Evolutionary conservation across 2,888 invertebrate species (phyloP), one percentile per base, ranked within the genome.

Genomic region (Octonoba sinensis): DNA sequence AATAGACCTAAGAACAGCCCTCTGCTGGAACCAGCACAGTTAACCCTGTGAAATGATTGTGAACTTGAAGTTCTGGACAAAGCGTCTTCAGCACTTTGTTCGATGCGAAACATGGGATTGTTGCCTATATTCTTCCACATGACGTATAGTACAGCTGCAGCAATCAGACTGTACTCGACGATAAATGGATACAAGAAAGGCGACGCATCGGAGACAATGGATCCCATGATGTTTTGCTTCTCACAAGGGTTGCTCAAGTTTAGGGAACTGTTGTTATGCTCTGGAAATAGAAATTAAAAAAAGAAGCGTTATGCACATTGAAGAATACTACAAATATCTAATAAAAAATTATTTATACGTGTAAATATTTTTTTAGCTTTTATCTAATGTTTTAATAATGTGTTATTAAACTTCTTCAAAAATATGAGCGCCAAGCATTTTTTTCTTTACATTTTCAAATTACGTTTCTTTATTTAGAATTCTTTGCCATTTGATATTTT

Each of bases 111-210:
- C 69, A 82, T 78, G 13, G 84, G 83, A 54, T 84, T 82, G 13
- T 84, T 72, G 12, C 87, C 87, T 27, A 88, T 86, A 73, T 87
- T 88, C 18, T 86, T 94, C 97, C 97, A 97, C 95, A 97, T 97
- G 70, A 96, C 95, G 88, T 96, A 97, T 87, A 97, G 93, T 57
- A 97, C 96, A 71, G 96, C 96, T 70, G 96, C 96, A 24, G 96
- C 96, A 87, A 98, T 96, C 85, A 97, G 90, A 84, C 96, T 96
- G 90, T 97, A 97, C 88, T 97, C 96, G 87, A 97, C 95, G 87
- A 96, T 96, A 89, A 97, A 97, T 0, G 97, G 97, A 90, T 95
- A 98, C 67, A 97, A 91, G 89, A 96, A 97, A 0, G 97, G 97
- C 15, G 97, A 95, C 0, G 97, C 95, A 88, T 96, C 96, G 87